Base-by-base conservation (phyloP, 2,797 vertebrate genomes). In the Esox masquinongy region DNA sequence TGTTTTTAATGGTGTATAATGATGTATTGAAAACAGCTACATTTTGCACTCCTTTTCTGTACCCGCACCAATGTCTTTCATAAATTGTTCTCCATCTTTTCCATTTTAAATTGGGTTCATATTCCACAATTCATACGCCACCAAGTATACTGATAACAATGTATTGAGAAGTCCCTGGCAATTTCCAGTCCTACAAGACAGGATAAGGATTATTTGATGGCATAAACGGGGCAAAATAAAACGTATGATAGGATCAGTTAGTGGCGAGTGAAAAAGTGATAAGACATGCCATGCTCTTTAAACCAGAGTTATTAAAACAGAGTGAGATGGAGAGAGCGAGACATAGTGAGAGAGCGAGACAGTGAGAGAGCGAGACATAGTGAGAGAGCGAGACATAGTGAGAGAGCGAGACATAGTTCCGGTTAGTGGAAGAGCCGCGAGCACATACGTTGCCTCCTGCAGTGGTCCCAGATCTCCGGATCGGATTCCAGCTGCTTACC, bases 401-500 rank as follows among this genome's bases (percentile, higher is more conserved):
- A n/a, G 5, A 39, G 29, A 8, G n/a, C n/a, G 22, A 70, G 22
- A 49, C 22, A 49, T 47, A 1, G 43, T 47, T 47, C 9, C 12
- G 12, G 43, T 47, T 47, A 47, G 43, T 47, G 43, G 22, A 24
- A 19, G 24, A 29, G 15, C 31, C 7, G 77, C 75, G 83, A 56
- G 47, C n/a, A 66, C 8, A 11, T 24, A 61, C 11, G 70, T 75
- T 81, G 76, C 80, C 83, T 91, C 88, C 86, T 85, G 87, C 83
- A 39, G 85, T 87, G 86, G 80, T 79, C 77, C 84, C 68, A 79
- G 72, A 82, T 82, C 72, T 76, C n/a, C 51, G 79, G 88, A 90
- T 93, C 86, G 36, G 29, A 78, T 93, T 93, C 89, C 91, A 88
- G 83, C 85, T 86, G 47, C 90, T 90, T 91, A 91, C 87, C 88